These are phyloP conservation scores for Oncorhynchus mykiss DNA, from an alignment of 2,113 vertebrate genomes.

Conservation along the genomic window DNA sequence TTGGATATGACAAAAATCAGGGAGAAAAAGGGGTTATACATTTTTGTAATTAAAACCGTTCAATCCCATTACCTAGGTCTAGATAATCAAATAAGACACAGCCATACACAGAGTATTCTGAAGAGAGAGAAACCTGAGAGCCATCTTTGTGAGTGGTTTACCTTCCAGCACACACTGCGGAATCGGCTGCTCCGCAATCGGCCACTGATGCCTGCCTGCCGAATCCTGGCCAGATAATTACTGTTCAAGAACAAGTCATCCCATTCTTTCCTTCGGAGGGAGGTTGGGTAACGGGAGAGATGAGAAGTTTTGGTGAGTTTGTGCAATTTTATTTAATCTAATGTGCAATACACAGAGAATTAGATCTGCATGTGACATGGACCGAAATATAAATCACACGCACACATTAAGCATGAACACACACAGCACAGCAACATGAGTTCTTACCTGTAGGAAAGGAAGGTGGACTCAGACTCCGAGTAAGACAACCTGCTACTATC, in stretches of 20 bases:
- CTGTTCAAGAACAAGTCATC: conserved; percentile 98
- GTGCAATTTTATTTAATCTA: not conserved
- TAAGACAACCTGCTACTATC: conserved; percentile 49
- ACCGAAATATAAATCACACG: conserved; percentile 12
- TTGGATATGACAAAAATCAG: no score
- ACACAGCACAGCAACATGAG: not conserved
- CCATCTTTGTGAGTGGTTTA: conserved; percentile 55
- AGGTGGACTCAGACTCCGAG: conserved; percentile 55
- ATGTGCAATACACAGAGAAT: not conserved
- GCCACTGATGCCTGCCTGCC: conserved; percentile 95
- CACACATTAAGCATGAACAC: not conserved
- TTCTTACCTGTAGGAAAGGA: conserved; percentile 63
- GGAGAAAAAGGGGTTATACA: no score
- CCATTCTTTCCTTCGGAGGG: conserved; percentile 92
- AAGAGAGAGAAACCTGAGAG: no score
- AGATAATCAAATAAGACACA: no score
- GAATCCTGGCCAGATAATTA: conserved; percentile 96
- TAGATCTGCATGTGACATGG: not conserved
- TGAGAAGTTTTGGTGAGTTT: not conserved
- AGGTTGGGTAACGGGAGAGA: conserved; percentile 25
- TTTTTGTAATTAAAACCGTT: no score
- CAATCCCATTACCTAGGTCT: no score
- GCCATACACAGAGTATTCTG: no score
- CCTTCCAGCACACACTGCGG: conserved; percentile 99
- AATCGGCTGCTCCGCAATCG: conserved; percentile 98